phyloP scores from a whole-genome alignment of 2,888 invertebrate species.

The Pollenia labialis region DNA sequence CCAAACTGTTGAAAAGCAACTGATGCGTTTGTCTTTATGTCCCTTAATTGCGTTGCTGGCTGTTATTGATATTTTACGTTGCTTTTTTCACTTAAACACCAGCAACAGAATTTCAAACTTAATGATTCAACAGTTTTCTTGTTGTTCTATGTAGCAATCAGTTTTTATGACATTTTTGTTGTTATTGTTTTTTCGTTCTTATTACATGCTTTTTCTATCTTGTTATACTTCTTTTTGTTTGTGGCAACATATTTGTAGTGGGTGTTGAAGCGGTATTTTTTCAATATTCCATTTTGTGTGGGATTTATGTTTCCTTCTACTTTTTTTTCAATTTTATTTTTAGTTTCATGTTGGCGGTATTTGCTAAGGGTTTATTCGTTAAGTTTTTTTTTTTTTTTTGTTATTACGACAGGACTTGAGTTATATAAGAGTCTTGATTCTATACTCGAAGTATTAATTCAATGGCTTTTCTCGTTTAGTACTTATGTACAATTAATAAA shows the following conservation, averaged over 20 bases:
- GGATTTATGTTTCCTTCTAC: slow-evolving; percentile 35
- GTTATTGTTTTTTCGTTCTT: neutral
- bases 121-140: slow-evolving; percentile 66
- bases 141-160: slow-evolving; percentile 39
- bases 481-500: slow-evolving; percentile 35
- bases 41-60: neutral
- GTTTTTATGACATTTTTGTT: slow-evolving; percentile 16
- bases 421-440: slow-evolving; percentile 54
- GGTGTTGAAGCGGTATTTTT: slow-evolving; percentile 55
- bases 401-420: slow-evolving; percentile 3
- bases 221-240: slow-evolving; percentile 26
- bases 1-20: slow-evolving; percentile 7
- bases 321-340: slow-evolving; percentile 39
- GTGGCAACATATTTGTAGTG: slow-evolving; percentile 61
- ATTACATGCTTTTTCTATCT: slow-evolving; percentile 1
- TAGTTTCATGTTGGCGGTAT: slow-evolving; percentile 64
- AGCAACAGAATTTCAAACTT: neutral
- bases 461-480: slow-evolving; percentile 40
- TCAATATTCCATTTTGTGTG: slow-evolving; percentile 66
- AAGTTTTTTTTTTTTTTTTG: neutral
- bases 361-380: slow-evolving; percentile 28
- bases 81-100: neutral
- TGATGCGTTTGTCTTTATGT: neutral
- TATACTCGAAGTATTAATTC: slow-evolving; percentile 14
- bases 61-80: slow-evolving; percentile 33